Evolutionary conservation across 2,797 vertebrate species (phyloP), one percentile per base, ranked within the genome.

Genomic region (Lophius americanus): DNA sequence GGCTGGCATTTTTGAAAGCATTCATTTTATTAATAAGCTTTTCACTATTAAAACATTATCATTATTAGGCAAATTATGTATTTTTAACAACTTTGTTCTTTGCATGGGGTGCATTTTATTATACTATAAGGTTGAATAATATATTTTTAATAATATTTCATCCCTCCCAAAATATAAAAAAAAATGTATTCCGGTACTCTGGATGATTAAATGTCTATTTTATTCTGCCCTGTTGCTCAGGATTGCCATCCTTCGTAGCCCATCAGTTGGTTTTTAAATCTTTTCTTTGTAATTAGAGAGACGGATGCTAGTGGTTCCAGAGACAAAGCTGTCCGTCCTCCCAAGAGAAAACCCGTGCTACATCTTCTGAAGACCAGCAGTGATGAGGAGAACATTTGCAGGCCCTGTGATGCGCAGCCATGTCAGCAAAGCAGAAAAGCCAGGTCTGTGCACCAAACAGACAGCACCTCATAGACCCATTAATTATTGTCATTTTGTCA

Each of bases 391-490:
- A 70, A 68, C 51, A 63, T 64, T 32, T 8, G 35, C 33, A 36
- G n/a, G 3, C 38, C 23, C 4, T 52, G 38, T 51, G 14, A 41
- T 58, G 46, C 36, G 55, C 60, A 4, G 14, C 36, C 33, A 0
- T 3, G 53, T 65, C 54, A 52, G 38, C 57, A 56, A 55, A 75
- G 47, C 53, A 76, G 49, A 9, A 55, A 9, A 12, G 49, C 55
- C 44, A 80, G 82, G 85, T 89, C 14, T 62, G 75, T 81, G 35
- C 41, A 52, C 41, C 42, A 43, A 49, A 32, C 7, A 10, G 2
- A 13, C 39, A 37, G 8, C 4, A 54, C n/a, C 42, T 9, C 7
- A 48, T 47, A 13, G 11, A 56, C 55, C 32, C 11, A 6, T 9
- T 58, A 39, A 51, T 2, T 5, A 23, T 9, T 9, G 12, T 42